Evolutionary conservation across 2,113 vertebrate species (phyloP).

Genomic region (Tylochromis polylepis): DNA sequence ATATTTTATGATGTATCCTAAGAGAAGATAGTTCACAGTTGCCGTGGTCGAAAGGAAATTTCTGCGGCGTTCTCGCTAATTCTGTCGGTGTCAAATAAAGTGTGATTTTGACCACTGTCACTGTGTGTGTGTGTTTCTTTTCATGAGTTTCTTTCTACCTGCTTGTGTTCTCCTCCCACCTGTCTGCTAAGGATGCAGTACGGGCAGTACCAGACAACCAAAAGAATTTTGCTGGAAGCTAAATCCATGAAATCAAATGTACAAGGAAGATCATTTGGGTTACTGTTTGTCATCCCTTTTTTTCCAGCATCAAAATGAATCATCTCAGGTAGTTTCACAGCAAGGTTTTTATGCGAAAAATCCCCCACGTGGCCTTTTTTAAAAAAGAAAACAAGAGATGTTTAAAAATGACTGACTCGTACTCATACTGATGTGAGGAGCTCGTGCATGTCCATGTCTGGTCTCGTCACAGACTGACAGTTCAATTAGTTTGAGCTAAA

Average conservation of each 20-base stretch:
- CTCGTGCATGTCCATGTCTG: conserved; percentile 42
- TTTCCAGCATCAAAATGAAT: conserved; percentile 10
- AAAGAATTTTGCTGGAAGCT: neutral
- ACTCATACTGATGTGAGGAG: conserved; percentile 19
- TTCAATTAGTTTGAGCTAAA: conserved; percentile 65
- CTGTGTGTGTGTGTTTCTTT: neutral
- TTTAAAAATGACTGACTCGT: conserved; percentile 21
- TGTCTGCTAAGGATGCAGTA: conserved; percentile 3
- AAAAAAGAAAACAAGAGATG: neutral
- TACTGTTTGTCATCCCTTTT: neutral
- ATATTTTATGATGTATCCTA: conserved; percentile 24
- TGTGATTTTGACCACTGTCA: neutral
- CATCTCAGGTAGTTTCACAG: conserved; percentile 42
- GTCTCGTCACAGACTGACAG: conserved; percentile 60
- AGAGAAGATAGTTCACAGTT: neutral
- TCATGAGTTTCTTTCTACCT: neutral
- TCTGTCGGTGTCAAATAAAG: conserved; percentile 2
- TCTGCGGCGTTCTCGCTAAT: neutral
- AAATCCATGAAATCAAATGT: conserved; percentile 40
- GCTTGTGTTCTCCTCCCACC: neutral
- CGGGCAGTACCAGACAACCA: neutral
- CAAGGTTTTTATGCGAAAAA: conserved; percentile 29
- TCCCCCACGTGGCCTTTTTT: neutral
- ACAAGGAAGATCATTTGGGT: conserved; percentile 23
- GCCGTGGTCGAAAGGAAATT: neutral